Evolutionary conservation across 1,140 invertebrate genomes (phyloP).

Genomic region (Drosophila sp.): DNA sequence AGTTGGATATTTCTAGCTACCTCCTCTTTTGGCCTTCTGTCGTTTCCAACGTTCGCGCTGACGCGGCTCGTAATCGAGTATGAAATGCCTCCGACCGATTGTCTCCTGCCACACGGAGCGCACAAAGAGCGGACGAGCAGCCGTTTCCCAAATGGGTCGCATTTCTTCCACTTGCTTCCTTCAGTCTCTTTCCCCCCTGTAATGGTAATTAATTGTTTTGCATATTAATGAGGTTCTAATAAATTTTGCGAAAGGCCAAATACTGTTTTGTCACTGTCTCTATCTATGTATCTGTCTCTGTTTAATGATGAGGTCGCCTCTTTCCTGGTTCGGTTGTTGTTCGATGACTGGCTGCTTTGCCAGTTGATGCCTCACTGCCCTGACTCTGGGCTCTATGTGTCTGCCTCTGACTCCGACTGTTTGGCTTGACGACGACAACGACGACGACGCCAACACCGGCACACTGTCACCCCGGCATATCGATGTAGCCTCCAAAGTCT

Average conservation of each 20-base stretch:
- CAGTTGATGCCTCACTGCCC: constrained; percentile 66
- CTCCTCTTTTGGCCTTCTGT: constrained; percentile 45
- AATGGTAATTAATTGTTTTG: constrained; percentile 56
- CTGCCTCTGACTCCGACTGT: constrained; percentile 34
- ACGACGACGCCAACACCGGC: constrained; percentile 22
- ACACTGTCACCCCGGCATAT: constrained; percentile 29
- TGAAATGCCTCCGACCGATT: constrained; percentile 71
- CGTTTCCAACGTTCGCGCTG: constrained; percentile 65
- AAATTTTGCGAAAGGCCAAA: constrained; percentile 18
- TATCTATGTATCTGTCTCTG: too few species aligned
- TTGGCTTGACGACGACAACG: constrained; percentile 67
- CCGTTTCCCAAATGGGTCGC: constrained; percentile 79
- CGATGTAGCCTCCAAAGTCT: constrained; percentile 16
- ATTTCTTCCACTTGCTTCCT: constrained; percentile 21
- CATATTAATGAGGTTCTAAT: constrained; percentile 43
- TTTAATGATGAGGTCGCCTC: constrained; percentile 2
- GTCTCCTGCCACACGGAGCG: constrained; percentile 78
- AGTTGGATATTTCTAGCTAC: constrained; percentile 14
- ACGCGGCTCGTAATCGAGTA: constrained; percentile 77
- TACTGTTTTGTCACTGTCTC: constrained; percentile 23
- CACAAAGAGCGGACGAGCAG: constrained; percentile 78
- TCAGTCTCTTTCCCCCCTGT: constrained; percentile 4
- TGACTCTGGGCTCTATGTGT: constrained; percentile 2
- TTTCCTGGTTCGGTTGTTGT: constrained; percentile 32
- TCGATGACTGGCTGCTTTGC: constrained; percentile 61